Percentiles rank a stretch among this genome's conserved stretches.
Evolutionary conservation across 2,888 invertebrate species (phyloP).

Genomic region (Dolomedes plantarius): DNA sequence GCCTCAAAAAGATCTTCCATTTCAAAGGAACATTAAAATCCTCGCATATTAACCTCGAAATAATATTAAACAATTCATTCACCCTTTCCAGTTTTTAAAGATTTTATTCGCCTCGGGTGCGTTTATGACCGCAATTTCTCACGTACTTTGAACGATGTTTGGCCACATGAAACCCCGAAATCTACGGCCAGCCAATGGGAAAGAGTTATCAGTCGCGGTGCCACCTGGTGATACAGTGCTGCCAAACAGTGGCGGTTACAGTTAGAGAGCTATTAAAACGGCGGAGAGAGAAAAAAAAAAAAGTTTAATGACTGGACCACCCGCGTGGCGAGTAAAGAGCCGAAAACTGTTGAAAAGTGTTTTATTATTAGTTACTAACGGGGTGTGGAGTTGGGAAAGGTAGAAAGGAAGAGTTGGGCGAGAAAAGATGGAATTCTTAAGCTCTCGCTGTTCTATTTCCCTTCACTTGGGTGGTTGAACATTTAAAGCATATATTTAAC

Average conservation of each 20-base stretch:
- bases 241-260: conserved; percentile 34
- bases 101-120: background rate
- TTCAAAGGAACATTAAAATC: background rate
- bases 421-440: no score
- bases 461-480: no score
- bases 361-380: conserved; percentile 4
- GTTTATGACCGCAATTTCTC: background rate
- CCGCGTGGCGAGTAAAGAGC: conserved; percentile 37
- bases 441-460: no score
- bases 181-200: conserved; percentile 27
- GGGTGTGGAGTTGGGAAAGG: background rate
- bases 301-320: conserved; percentile 45
- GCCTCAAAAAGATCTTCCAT: no score
- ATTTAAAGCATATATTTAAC: no score
- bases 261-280: conserved; percentile 22
- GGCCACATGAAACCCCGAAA: background rate
- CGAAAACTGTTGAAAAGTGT: conserved; percentile 41
- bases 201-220: background rate
- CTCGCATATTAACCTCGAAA: background rate
- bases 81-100: background rate
- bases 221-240: conserved; percentile 46
- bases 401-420: no score
- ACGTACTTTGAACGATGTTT: background rate
- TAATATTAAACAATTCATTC: no score
- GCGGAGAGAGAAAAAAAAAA: conserved; percentile 19